Evolutionary conservation across 37 sponge, comb jelly and placozoan species (phyloP).

Genomic region (Cliona cf. orientalis): DNA sequence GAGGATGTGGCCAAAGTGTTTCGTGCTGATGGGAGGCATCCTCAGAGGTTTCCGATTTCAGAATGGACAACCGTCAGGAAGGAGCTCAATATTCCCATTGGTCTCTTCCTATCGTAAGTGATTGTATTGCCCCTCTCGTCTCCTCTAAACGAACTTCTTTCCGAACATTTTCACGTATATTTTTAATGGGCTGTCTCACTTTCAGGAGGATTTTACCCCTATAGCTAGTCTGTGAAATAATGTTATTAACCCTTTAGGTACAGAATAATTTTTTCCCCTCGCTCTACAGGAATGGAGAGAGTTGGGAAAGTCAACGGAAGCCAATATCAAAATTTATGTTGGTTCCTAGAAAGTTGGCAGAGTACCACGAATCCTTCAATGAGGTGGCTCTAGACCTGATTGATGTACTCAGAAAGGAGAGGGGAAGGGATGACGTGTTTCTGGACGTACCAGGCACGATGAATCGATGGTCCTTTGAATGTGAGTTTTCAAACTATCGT

Average conservation of each 20-base stretch:
- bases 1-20: not conserved
- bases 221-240: no score
- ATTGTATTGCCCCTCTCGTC: no score
- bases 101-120: slow-evolving; percentile 3
- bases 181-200: no score
- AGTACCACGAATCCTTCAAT: slow-evolving; percentile 43
- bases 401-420: not conserved
- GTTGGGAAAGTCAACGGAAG: not conserved
- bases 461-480: slow-evolving; percentile 54
- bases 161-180: no score
- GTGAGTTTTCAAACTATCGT: slow-evolving; percentile 26
- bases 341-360: slow-evolving; percentile 14
- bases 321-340: slow-evolving; percentile 1
- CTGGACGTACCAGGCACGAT: slow-evolving; percentile 2
- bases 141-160: no score
- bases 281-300: not conserved
- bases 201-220: no score
- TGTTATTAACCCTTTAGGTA: no score
- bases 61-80: not conserved
- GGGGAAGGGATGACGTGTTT: not conserved
- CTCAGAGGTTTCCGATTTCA: not conserved
- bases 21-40: not conserved
- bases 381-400: slow-evolving; percentile 39
- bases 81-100: not conserved
- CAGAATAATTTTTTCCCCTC: no score